Conservation (phyloP, 92 coral and sea anemone species). For the Zoanthus sansibaricus region DNA sequence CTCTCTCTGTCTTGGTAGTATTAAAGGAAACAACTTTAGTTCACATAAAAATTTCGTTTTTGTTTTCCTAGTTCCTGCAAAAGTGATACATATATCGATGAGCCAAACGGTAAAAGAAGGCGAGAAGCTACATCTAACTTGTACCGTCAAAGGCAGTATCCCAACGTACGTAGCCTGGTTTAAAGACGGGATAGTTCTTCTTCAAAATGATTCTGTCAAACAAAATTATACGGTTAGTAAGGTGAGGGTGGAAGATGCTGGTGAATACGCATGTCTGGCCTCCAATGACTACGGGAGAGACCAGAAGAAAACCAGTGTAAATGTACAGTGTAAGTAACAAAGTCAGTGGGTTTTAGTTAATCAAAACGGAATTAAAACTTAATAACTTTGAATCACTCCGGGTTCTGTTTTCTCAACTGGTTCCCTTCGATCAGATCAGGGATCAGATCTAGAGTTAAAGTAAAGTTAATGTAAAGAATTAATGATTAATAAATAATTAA, state of each 20-base stretch:
- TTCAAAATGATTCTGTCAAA: slow-evolving; percentile 43
- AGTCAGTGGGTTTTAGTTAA: too few species aligned
- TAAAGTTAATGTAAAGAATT: too few species aligned
- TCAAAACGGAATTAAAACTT: too few species aligned
- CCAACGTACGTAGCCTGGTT: slow-evolving; percentile 63
- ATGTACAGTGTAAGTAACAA: slow-evolving; percentile 70
- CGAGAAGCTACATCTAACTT: slow-evolving; percentile 39
- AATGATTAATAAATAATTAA: too few species aligned
- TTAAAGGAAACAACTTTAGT: too few species aligned
- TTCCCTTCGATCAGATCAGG: too few species aligned
- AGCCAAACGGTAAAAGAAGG: slow-evolving; percentile 63
- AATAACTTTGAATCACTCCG: too few species aligned
- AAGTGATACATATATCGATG: slow-evolving; percentile 53
- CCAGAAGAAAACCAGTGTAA: slow-evolving; percentile 54
- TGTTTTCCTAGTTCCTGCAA: slow-evolving; percentile 69
- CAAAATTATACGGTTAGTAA: slow-evolving; percentile 62
- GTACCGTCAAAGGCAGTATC: slow-evolving; percentile 55
- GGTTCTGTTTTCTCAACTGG: too few species aligned
- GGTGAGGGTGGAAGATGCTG: slow-evolving; percentile 60
- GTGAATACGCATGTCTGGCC: slow-evolving; percentile 80
- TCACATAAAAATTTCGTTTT: not conserved
- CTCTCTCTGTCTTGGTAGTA: too few species aligned
- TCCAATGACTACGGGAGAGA: slow-evolving; percentile 71
- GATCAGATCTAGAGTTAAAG: too few species aligned
- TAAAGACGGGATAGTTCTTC: slow-evolving; percentile 47